Evolutionary conservation across 30 jellyfish, hydroid and myxozoan species (phyloP), one percentile per base, ranked within the genome.

Genomic region (Aurelia sp.): DNA sequence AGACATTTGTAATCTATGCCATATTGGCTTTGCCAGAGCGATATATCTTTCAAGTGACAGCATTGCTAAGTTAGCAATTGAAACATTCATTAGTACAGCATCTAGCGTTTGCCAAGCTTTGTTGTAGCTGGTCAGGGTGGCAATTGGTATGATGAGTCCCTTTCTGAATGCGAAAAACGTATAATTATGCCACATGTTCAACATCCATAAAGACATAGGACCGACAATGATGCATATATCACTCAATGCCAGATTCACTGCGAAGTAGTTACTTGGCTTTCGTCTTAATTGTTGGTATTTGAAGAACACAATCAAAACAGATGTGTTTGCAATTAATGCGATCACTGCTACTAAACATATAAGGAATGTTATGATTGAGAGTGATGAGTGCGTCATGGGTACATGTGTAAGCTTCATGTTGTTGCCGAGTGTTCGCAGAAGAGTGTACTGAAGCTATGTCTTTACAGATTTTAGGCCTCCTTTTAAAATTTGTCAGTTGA

Each of bases 181-280:
- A 47, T 78, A 78, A 50, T 78, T 78, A 72, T 62, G 68, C 89
- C 89, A 78, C 11, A 62, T 35, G 6, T 57, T 78, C 16, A 78
- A 15, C 11, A 78, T 51, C 89, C 89, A 78, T 3, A 78, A 51
- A 18, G 89, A 35, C 89, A 62, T 23, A 6, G 89, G 89, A 17
- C 89, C 89, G 53, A 78, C 18, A 3, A 78, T 57, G 33, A 78
- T 78, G 89, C 79, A 62, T 35, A 64, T 78, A 48, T 78, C 89
- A 47, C 79, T 64, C 27, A 63, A 48, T 8, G 89, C 89, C 23
- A 78, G 71, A 62, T 78, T 78, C 59, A 78, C 79, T 8, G 89
- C 89, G 37, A 78, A 78, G 71, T 78, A 78, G 40, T 78, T 78
- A 51, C 59, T 27, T 19, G 89, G 79, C 23, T 48, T 47, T 51